These are phyloP conservation scores for Hoplias malabaricus DNA, from an alignment of 2,113 vertebrate genomes.

Conservation along the genomic window DNA sequence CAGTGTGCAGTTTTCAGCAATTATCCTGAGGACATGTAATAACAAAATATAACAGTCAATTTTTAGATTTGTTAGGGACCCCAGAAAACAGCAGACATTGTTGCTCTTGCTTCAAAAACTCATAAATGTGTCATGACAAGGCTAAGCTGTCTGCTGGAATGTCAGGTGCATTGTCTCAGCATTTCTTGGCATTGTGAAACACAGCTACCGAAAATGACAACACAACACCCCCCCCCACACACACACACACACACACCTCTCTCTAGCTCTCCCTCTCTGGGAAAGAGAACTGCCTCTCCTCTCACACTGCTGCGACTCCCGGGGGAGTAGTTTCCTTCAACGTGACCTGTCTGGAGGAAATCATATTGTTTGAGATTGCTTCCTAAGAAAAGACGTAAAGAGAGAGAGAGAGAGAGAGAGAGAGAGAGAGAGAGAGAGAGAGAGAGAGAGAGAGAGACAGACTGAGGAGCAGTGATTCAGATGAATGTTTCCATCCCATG, in stretches of 20 bases:
- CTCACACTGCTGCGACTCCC: slow-evolving; percentile 33
- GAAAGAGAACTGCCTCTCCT: slow-evolving; percentile 26
- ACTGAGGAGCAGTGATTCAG: slow-evolving; percentile 21
- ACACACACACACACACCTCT: background rate
- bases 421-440: background rate
- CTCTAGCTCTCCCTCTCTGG: slow-evolving; percentile 20
- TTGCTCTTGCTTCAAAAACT: background rate
- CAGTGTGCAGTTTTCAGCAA: too few species aligned
- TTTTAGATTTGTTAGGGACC: too few species aligned
- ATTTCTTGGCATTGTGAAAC: slow-evolving; percentile 24
- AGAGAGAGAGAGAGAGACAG: background rate
- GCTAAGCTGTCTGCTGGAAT: slow-evolving; percentile 7
- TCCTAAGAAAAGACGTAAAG: slow-evolving; percentile 55
- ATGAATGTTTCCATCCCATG: slow-evolving; percentile 33
- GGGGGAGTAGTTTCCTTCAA: slow-evolving; percentile 36
- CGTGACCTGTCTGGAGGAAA: slow-evolving; percentile 53
- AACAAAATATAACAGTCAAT: too few species aligned
- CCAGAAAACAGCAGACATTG: background rate
- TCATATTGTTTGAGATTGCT: slow-evolving; percentile 62
- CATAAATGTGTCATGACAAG: slow-evolving; percentile 34
- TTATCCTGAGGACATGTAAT: too few species aligned
- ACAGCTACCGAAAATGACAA: background rate
- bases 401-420: slow-evolving; percentile 22
- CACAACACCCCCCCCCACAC: too few species aligned
- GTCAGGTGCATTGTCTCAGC: slow-evolving; percentile 31